These are phyloP conservation scores for Lepidurus apus DNA, from an alignment of 1,140 invertebrate species.

Conservation along the genomic window DNA sequence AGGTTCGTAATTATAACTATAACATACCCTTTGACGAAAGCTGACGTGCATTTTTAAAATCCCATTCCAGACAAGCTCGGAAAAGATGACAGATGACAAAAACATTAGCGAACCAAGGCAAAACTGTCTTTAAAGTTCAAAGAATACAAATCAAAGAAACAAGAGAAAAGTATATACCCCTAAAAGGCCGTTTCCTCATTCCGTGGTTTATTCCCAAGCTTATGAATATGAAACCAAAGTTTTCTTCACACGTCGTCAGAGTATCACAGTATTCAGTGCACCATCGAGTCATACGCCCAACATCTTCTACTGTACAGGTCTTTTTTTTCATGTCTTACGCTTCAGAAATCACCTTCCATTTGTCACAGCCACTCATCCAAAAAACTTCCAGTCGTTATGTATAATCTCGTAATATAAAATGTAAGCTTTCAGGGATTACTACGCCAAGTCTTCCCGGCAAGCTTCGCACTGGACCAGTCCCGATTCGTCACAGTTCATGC, in stretches of 20 bases:
- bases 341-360: background rate
- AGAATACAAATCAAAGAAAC: too few relatives aligned
- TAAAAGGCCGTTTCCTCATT: too few relatives aligned
- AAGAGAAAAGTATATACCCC: too few relatives aligned
- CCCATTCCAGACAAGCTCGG: too few relatives aligned
- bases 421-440: background rate
- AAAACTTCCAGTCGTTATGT: background rate
- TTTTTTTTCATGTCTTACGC: background rate
- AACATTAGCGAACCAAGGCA: too few relatives aligned
- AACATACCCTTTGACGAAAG: too few relatives aligned
- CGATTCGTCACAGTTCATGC: slow-evolving; percentile 92
- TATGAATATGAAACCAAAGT: background rate
- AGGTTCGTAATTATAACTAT: too few relatives aligned
- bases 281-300: background rate
- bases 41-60: too few relatives aligned
- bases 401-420: background rate
- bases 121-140: too few relatives aligned
- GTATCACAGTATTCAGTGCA: slow-evolving; percentile 2
- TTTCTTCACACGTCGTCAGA: background rate
- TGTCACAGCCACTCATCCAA: background rate
- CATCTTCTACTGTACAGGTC: background rate
- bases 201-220: background rate
- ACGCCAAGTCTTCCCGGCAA: slow-evolving; percentile 48
- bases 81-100: too few relatives aligned
- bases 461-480: slow-evolving; percentile 79